Conservation (phyloP, 2,888 invertebrate genomes). For the Frankliniella fusca region DNA sequence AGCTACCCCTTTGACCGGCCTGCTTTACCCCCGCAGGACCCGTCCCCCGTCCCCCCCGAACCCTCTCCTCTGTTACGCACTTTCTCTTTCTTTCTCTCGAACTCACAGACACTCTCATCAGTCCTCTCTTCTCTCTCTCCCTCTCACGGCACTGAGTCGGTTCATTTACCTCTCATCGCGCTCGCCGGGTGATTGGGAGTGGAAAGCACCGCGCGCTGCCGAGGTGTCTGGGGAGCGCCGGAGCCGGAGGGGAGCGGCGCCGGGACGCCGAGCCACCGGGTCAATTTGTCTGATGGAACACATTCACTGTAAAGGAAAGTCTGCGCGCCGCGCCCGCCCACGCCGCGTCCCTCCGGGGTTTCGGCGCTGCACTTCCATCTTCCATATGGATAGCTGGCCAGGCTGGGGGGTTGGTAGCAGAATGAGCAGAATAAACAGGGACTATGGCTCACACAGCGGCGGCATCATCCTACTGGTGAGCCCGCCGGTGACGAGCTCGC, state of each 20-base stretch:
- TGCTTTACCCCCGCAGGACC: not conserved
- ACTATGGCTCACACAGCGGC: too few relatives aligned
- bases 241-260: not conserved
- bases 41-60: not conserved
- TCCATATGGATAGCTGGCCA: not conserved
- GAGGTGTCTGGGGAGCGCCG: not conserved
- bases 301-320: constrained; percentile 4
- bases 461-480: too few relatives aligned
- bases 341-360: not conserved
- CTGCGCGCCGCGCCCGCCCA: not conserved
- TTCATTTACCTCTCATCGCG: constrained; percentile 23
- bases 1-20: not conserved
- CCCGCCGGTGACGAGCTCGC: too few relatives aligned
- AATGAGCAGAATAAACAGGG: too few relatives aligned
- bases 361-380: constrained; percentile 7
- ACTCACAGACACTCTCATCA: not conserved
- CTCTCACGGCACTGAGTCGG: not conserved
- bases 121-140: not conserved
- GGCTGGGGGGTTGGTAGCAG: too few relatives aligned
- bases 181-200: not conserved
- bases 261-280: not conserved
- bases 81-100: not conserved
- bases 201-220: not conserved
- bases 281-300: constrained; percentile 17
- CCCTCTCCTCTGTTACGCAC: not conserved